phyloP scores from a whole-genome alignment of 2,888 invertebrate species.

The Amiota communis region DNA sequence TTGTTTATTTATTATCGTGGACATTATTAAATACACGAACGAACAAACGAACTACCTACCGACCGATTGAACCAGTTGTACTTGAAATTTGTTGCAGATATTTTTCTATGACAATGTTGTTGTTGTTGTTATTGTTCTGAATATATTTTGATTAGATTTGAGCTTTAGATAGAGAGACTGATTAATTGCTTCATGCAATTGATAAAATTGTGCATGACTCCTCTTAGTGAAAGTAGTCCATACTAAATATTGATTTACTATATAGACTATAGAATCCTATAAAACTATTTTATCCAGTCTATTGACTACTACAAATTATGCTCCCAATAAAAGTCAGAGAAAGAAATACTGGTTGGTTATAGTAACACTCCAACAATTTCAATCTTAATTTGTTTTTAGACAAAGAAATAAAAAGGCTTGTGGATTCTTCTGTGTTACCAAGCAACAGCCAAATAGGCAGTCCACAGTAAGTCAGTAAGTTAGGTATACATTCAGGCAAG shows the following conservation, averaged over 20 bases:
- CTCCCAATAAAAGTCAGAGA: background rate
- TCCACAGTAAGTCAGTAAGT: background rate
- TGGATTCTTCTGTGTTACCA: slow-evolving; percentile 24
- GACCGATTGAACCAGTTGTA: no score
- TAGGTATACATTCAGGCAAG: background rate
- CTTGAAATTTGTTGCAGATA: background rate
- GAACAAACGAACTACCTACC: background rate
- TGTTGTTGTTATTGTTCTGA: no score
- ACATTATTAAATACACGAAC: background rate
- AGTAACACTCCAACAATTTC: slow-evolving; percentile 39
- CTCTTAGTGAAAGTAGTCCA: no score
- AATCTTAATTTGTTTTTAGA: slow-evolving; percentile 35
- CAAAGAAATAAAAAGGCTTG: slow-evolving; percentile 19
- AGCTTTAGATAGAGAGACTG: no score
- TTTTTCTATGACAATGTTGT: no score
- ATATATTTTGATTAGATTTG: no score
- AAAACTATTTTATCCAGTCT: background rate
- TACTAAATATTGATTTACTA: no score
- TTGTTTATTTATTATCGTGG: background rate
- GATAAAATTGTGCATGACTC: no score
- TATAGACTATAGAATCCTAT: background rate
- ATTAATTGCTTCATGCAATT: no score
- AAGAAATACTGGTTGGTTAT: slow-evolving; percentile 15
- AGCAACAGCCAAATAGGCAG: slow-evolving; percentile 6
- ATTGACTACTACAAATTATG: background rate